These are phyloP conservation scores for Tenthredo scrophulariae DNA, from an alignment of 2,888 invertebrate genomes.

Conservation along the genomic window DNA sequence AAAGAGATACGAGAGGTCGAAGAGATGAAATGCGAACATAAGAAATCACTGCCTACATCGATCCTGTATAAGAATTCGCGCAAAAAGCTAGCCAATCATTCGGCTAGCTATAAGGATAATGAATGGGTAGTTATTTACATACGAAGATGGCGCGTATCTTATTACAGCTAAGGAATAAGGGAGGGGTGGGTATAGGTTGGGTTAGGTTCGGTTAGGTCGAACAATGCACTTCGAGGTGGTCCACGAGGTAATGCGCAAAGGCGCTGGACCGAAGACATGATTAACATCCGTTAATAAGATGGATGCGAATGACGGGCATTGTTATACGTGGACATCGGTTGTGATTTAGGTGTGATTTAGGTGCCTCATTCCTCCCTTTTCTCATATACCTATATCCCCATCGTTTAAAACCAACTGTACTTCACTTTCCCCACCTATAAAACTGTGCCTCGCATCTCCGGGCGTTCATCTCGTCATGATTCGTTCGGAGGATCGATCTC, in stretches of 20 bases:
- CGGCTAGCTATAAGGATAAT: constrained; percentile 73
- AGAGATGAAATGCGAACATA: not conserved
- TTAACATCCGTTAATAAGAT: constrained; percentile 79
- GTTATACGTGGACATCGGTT: constrained; percentile 70
- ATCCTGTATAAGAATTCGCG: constrained; percentile 72
- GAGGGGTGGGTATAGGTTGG: constrained; percentile 60
- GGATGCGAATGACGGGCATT: constrained; percentile 76
- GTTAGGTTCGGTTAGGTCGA: constrained; percentile 67
- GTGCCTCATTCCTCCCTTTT: constrained; percentile 8
- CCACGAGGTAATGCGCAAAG: constrained; percentile 72
- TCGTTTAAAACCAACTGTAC: not conserved
- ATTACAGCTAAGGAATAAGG: constrained; percentile 71
- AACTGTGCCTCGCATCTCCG: not conserved
- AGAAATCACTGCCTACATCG: not conserved
- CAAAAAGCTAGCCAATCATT: constrained; percentile 75
- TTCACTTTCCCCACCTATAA: not conserved
- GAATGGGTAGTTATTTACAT: constrained; percentile 77
- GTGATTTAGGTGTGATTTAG: constrained; percentile 68
- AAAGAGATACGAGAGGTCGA: not conserved
- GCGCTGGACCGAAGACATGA: constrained; percentile 76
- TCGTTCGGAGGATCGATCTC: not conserved
- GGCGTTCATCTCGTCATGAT: not conserved
- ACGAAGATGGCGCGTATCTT: constrained; percentile 78
- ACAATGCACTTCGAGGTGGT: constrained; percentile 77
- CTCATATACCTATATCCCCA: not conserved